Evolutionary conservation across 2,888 invertebrate species (phyloP), one percentile per base, ranked within the genome.

Genomic region (Clivina fossor): DNA sequence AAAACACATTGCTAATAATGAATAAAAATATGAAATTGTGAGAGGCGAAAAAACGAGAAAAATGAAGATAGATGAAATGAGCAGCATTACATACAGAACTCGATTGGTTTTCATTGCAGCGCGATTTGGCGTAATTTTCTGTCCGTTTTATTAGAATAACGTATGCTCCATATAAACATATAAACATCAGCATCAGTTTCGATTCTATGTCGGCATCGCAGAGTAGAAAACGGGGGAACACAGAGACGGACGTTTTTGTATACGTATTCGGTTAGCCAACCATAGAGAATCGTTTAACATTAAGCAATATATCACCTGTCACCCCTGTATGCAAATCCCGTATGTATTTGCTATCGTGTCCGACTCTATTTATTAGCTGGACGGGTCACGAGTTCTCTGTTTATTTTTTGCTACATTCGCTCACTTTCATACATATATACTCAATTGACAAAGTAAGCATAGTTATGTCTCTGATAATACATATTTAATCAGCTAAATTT

Each of bases 291-390:
- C 33, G 22, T 51, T 51, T 51, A 41, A 51, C 51, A 53, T 44
- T 44, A 35, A 44, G 43, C 37, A 44, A 44, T 44, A 33, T 44
- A 53, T 53, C 35, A 32, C 53, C 26, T 44, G 44, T 44, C 33
- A 43, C 28, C 26, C 53, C 44, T 43, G 35, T 44, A 43, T 53
- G 43, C 37, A 53, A 43, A 53, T 53, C 53, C 35, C 35, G 33
- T 53, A 53, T 53, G 43, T 53, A 33, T 53, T 53, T 28, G 35
- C 53, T 44, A 40, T 24, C 53, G 33, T 53, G 53, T 53, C 28
- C 38, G 33, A 51, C 51, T 51, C 51, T 53, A 53, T 43, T 43
- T 53, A 53, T 53, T 53, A 44, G 44, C 44, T 44, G 15, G 24
- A 30, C 53, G 26, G 44, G n/a, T n/a, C n/a, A n/a, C n/a, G n/a